Evolutionary conservation across 2,888 invertebrate species (phyloP), one percentile per base, ranked within the genome.

Genomic region (Vandiemenella viatica): DNA sequence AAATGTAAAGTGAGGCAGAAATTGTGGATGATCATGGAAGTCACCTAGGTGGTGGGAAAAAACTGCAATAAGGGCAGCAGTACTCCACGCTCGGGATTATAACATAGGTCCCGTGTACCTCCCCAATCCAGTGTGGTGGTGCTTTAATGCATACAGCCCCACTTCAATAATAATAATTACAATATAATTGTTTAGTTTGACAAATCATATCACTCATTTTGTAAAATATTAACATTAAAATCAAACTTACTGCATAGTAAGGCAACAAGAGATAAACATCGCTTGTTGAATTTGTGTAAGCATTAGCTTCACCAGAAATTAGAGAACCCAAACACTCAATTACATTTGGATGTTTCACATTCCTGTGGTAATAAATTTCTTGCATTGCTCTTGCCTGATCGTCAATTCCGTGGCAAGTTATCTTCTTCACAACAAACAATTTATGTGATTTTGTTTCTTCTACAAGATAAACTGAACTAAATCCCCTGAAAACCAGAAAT

Each of bases 401-500:
- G 55, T 82, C 81, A 50, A 76, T 69, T 52, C 81, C 78, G 64
- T 88, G 87, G 60, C 86, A 87, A n/a, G 75, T 73, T 50, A 88
- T 83, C 58, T 83, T 74, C 67, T 89, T 89, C 41, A 88, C 67
- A 5, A 87, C 89, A 67, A 76, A 86, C 54, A 73, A 68, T 55
- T 76, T 77, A 57, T 74, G 77, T 4, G 76, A 80, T 23, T 71
- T 57, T 1, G 68, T 61, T 61, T 84, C 81, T 64, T 86, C 83
- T 1, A 82, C 79, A 55, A 89, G 68, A 60, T 82, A 80, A 45
- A 89, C 83, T 43, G 79, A 75, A 60, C 87, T 87, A 63, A 88
- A 89, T 8, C 87, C 88, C 7, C 88, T 88, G 63, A 45, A 70
- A 68, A 55, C n/a, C n/a, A n/a, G n/a, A n/a, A n/a, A n/a, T n/a